Percentiles rank a stretch among this genome's conserved stretches.
phyloP scores from a whole-genome alignment of 2,888 invertebrate genomes.

The Petrolisthes manimaculis region DNA sequence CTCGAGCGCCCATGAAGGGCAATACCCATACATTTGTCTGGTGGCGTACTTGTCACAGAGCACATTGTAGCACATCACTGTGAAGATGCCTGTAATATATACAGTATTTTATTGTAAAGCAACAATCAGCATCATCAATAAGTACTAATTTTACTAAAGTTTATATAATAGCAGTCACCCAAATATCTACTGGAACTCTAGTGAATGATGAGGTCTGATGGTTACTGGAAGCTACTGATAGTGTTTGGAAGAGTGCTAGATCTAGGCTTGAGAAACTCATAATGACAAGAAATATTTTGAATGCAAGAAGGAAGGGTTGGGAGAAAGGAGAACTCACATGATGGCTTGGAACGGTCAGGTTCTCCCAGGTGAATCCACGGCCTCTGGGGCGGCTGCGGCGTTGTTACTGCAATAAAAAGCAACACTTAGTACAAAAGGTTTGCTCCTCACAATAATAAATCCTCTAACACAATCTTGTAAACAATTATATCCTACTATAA shows the following conservation, averaged over 20 bases:
- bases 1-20: constrained; percentile 97
- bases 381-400: constrained; percentile 89
- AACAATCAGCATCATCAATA: too few relatives aligned
- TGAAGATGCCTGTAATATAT: constrained; percentile 79
- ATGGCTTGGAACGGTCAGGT: constrained; percentile 88
- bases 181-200: neutral
- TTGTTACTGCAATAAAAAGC: constrained; percentile 81
- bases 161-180: neutral
- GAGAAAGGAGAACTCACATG: constrained; percentile 81
- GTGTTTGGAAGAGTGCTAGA: neutral
- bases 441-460: constrained; percentile 4
- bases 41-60: constrained; percentile 99
- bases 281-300: neutral
- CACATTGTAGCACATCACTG: constrained; percentile 99
- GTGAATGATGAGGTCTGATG: too few relatives aligned
- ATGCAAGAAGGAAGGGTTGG: neutral
- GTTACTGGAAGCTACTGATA: neutral
- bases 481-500: too few relatives aligned
- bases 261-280: neutral
- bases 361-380: constrained; percentile 94
- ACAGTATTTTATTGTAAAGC: too few relatives aligned
- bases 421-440: neutral
- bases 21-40: constrained; percentile 97
- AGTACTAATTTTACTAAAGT: too few relatives aligned
- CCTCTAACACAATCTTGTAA: neutral